These are phyloP conservation scores for Rhynchomys soricoides DNA, from an alignment of 2,113 vertebrate species.

Conservation along the genomic window DNA sequence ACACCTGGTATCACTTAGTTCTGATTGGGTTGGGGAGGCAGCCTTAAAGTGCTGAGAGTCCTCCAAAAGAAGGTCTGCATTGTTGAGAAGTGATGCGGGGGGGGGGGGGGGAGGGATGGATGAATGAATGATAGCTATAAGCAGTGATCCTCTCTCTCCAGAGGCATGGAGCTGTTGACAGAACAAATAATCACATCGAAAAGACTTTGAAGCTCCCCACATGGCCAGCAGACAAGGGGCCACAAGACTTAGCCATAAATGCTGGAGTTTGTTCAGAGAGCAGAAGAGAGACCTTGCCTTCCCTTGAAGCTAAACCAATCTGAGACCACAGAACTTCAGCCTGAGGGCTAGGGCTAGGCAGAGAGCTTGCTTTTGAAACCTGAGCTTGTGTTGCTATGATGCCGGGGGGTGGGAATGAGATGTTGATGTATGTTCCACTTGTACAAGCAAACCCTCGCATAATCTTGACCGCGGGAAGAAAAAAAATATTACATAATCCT, in stretches of 20 bases:
- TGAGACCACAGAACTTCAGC: conserved; percentile 70
- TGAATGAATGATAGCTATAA: conserved; percentile 62
- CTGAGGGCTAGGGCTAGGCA: conserved; percentile 55
- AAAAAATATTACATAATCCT: conserved; percentile 57
- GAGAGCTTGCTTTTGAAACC: conserved; percentile 76
- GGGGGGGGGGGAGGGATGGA: background rate
- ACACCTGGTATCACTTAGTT: conserved; percentile 62
- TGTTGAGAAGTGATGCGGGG: conserved; percentile 45
- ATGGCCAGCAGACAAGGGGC: conserved; percentile 75
- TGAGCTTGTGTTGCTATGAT: conserved; percentile 53
- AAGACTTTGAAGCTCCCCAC: conserved; percentile 75
- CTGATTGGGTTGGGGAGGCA: conserved; percentile 47
- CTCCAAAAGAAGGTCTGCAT: conserved; percentile 54
- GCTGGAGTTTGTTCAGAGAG: conserved; percentile 76
- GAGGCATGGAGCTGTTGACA: conserved; percentile 69
- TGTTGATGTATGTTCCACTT: conserved; percentile 62
- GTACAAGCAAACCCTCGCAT: conserved; percentile 71
- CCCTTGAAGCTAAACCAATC: conserved; percentile 74
- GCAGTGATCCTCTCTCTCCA: conserved; percentile 50
- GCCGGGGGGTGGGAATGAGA: background rate
- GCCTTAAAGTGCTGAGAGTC: conserved; percentile 55
- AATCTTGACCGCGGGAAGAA: conserved; percentile 37
- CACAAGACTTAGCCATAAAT: conserved; percentile 47
- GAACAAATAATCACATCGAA: conserved; percentile 70
- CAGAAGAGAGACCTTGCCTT: conserved; percentile 60